Conservation (phyloP, 2,888 invertebrate species). For the Mantis religiosa region DNA sequence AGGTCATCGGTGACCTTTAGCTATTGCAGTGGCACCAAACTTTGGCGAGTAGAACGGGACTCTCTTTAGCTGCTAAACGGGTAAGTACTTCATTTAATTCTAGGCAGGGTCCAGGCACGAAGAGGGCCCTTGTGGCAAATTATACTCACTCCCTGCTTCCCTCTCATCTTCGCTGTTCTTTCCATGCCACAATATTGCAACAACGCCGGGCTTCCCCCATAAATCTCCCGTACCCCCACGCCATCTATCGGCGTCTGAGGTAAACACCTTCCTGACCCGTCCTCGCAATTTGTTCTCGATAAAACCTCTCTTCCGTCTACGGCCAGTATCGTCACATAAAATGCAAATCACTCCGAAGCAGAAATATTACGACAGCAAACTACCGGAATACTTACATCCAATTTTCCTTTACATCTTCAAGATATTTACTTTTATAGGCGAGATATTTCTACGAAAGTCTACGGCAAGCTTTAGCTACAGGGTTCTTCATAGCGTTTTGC, state of each 20-base stretch:
- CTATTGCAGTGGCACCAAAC: background rate
- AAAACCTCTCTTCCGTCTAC: background rate
- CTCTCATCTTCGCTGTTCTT: background rate
- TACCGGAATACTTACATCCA: background rate
- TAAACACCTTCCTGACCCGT: background rate
- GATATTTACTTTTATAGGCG: no score
- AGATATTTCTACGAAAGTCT: no score
- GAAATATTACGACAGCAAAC: background rate
- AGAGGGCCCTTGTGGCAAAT: conserved; percentile 15
- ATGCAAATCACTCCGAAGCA: background rate
- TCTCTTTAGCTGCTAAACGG: background rate
- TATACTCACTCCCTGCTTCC: background rate
- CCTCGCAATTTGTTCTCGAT: background rate
- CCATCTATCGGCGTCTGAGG: background rate
- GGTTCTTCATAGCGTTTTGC: no score
- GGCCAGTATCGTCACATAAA: background rate
- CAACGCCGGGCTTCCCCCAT: background rate
- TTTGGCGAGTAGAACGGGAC: background rate
- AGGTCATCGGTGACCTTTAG: background rate
- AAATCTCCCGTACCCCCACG: background rate
- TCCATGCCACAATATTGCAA: background rate
- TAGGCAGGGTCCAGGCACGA: background rate
- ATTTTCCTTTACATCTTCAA: background rate
- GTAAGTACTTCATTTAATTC: conserved; percentile 6
- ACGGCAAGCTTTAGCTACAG: no score